Evolutionary conservation across 2,888 invertebrate genomes (phyloP).

Genomic region (Pollenia griseotomentosa): DNA sequence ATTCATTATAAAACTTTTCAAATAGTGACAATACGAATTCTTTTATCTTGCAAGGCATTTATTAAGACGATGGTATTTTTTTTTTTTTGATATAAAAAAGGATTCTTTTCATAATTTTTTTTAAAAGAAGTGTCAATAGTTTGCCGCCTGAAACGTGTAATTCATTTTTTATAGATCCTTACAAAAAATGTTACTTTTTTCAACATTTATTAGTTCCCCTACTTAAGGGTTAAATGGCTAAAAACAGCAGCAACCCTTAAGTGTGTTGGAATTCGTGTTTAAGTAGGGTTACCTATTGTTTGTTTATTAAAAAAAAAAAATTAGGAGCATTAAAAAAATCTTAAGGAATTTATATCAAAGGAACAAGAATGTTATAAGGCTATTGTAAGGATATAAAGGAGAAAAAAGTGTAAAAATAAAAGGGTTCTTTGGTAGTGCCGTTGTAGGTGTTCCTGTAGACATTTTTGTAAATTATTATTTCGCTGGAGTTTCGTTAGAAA

Average conservation of each 20-base stretch:
- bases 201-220: conserved; percentile 62
- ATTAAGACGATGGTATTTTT: conserved; percentile 11
- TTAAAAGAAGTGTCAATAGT: conserved; percentile 55
- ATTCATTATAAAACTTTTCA: not conserved
- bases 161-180: conserved; percentile 69
- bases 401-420: conserved; percentile 37
- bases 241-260: conserved; percentile 57
- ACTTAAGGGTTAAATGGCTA: conserved; percentile 69
- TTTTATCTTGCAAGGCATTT: conserved; percentile 1
- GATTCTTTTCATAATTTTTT: conserved; percentile 34
- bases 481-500: too few species aligned
- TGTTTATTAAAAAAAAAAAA: not conserved
- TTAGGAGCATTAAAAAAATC: conserved; percentile 13
- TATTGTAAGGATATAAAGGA: not conserved
- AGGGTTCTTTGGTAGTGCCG: not conserved
- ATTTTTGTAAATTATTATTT: too few species aligned
- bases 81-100: conserved; percentile 15
- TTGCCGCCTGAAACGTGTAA: conserved; percentile 64
- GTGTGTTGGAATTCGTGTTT: conserved; percentile 56
- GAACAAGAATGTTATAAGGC: conserved; percentile 10
- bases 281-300: conserved; percentile 53
- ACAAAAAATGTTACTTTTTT: conserved; percentile 13
- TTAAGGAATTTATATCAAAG: conserved; percentile 47
- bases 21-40: conserved; percentile 49
- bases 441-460: not conserved